phyloP scores from a whole-genome alignment of 2,888 invertebrate species.

The Melolontha melolontha region DNA sequence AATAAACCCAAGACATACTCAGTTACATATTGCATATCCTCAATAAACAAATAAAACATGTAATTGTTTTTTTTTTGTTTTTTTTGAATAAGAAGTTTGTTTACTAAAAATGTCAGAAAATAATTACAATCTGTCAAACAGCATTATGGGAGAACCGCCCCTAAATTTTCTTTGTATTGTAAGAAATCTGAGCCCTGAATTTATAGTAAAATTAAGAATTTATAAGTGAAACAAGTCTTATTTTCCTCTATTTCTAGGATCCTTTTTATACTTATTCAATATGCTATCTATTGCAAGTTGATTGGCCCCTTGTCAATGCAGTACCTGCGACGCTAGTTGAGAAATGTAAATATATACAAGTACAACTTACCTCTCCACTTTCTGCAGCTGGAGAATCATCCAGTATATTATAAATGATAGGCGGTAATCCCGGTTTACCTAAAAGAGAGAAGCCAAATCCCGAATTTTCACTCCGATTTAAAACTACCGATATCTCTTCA shows the following conservation, averaged over 20 bases:
- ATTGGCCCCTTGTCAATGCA: constrained; percentile 34
- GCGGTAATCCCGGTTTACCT: constrained; percentile 91
- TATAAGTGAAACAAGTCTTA: too few species aligned
- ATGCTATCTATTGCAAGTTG: constrained; percentile 21
- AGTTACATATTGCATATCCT: too few species aligned
- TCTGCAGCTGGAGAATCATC: constrained; percentile 94
- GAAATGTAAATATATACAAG: background rate
- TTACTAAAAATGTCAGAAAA: constrained; percentile 14
- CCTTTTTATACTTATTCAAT: constrained; percentile 7
- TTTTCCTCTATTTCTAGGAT: background rate
- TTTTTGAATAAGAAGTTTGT: background rate
- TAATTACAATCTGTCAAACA: constrained; percentile 28
- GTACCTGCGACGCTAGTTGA: background rate
- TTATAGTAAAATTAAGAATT: too few species aligned
- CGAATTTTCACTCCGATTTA: constrained; percentile 87
- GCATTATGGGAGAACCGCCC: constrained; percentile 30
- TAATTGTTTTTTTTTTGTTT: background rate
- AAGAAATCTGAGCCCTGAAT: background rate
- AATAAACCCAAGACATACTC: too few species aligned
- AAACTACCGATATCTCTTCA: constrained; percentile 90
- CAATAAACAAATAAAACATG: too few species aligned
- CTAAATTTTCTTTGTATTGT: constrained; percentile 12
- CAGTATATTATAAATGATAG: constrained; percentile 92
- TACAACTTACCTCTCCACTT: constrained; percentile 82
- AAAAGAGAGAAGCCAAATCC: constrained; percentile 93